phyloP scores from a whole-genome alignment of 1,140 invertebrate species.

The Drosophila lini region DNA sequence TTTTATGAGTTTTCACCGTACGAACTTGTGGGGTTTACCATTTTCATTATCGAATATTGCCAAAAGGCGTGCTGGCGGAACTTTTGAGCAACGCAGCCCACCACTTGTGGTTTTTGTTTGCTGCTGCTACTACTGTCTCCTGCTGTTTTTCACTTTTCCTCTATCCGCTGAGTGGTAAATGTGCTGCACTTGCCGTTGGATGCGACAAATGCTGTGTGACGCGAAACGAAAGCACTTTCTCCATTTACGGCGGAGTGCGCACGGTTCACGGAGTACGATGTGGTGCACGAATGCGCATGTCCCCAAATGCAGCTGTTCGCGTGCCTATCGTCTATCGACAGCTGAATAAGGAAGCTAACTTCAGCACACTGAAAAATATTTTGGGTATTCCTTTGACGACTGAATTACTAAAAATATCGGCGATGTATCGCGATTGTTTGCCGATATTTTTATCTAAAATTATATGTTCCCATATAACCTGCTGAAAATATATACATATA shows the following conservation, averaged over 20 bases:
- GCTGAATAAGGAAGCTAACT: background rate
- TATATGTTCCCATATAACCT: no score
- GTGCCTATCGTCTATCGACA: slow-evolving; percentile 30
- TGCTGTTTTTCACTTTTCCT: slow-evolving; percentile 14
- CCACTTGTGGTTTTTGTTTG: slow-evolving; percentile 35
- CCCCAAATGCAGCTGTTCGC: slow-evolving; percentile 23
- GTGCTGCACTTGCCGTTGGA: slow-evolving; percentile 37
- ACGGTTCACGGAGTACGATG: slow-evolving; percentile 10
- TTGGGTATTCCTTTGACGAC: no score
- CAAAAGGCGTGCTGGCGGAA: slow-evolving; percentile 2
- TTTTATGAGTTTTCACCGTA: background rate
- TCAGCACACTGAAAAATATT: no score
- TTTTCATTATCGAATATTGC: slow-evolving; percentile 12
- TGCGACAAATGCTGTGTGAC: slow-evolving; percentile 54
- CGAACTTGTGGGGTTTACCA: slow-evolving; percentile 29
- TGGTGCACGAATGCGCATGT: slow-evolving; percentile 19
- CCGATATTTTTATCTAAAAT: no score
- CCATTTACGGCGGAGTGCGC: slow-evolving; percentile 36
- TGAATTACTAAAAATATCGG: no score
- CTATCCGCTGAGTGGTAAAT: slow-evolving; percentile 14
- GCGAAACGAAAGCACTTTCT: slow-evolving; percentile 46
- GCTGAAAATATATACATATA: no score
- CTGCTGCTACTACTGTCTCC: slow-evolving; percentile 5
- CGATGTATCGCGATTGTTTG: no score
- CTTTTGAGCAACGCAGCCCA: slow-evolving; percentile 15